A percentile compares a stretch with the other conserved stretches of the same genome.
Evolutionary conservation across 2,888 invertebrate genomes (phyloP).

Genomic region (Bruchidius siliquastri): DNA sequence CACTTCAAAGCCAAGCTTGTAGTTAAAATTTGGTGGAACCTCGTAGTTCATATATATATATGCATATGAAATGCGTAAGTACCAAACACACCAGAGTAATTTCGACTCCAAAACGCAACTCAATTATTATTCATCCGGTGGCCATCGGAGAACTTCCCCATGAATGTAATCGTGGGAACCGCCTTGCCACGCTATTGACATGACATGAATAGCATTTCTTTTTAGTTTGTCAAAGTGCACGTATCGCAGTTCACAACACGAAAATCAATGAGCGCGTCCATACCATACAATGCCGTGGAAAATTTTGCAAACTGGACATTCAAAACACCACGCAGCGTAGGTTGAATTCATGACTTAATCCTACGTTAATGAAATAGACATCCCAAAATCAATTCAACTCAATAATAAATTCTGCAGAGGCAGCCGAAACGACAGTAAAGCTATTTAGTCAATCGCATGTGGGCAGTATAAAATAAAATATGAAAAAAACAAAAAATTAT

Average conservation of each 20-base stretch:
- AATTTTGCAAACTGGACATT: neutral
- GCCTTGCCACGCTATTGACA: neutral
- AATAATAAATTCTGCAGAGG: no score
- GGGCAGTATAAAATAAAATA: no score
- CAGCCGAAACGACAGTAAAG: no score
- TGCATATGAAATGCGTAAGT: neutral
- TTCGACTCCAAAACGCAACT: neutral
- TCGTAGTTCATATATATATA: neutral
- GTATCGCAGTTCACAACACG: neutral
- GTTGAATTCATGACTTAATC: no score
- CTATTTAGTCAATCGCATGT: no score
- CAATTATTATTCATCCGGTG: neutral
- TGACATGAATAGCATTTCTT: neutral
- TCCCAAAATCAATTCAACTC: no score
- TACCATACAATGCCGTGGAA: neutral
- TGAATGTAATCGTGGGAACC: neutral
- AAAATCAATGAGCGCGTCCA: neutral
- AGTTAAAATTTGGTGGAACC: neutral
- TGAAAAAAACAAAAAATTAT: no score
- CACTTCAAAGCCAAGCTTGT: no score
- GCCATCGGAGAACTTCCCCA: neutral
- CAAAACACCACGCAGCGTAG: neutral
- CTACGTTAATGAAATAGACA: no score
- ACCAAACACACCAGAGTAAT: neutral
- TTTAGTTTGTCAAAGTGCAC: neutral